Evolutionary conservation across 2,113 vertebrate species (phyloP).

Genomic region (Larimichthys crocea): DNA sequence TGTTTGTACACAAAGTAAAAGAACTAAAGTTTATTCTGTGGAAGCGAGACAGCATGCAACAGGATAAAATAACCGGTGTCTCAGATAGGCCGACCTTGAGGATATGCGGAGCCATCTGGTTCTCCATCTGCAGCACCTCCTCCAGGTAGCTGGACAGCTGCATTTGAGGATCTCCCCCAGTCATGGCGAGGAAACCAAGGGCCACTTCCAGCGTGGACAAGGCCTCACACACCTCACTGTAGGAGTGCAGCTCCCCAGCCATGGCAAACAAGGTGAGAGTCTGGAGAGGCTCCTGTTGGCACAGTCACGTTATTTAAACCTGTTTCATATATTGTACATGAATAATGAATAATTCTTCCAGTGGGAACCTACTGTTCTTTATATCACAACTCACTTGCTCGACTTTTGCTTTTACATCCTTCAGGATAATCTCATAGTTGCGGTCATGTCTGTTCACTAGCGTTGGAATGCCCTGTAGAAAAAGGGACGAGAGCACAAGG

Average conservation of each 20-base stretch:
- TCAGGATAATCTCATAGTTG: conserved; percentile 91
- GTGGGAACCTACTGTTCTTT: not conserved
- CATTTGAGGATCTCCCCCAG: conserved; percentile 86
- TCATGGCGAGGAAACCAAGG: conserved; percentile 92
- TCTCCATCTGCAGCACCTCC: conserved; percentile 89
- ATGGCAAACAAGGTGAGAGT: conserved; percentile 79
- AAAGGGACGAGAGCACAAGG: not conserved
- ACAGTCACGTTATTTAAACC: not conserved
- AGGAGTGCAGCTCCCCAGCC: conserved; percentile 89
- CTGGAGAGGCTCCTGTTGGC: conserved; percentile 86
- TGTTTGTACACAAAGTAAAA: conserved; percentile 12
- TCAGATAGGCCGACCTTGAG: conserved; percentile 85
- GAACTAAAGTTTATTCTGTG: not conserved
- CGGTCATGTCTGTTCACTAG: conserved; percentile 89
- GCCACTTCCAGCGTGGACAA: conserved; percentile 88
- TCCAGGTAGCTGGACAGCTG: conserved; percentile 86
- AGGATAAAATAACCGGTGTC: conserved; percentile 7
- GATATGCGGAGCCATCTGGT: conserved; percentile 85
- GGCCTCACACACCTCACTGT: conserved; percentile 93
- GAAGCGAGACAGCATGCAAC: not conserved
- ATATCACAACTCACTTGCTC: conserved; percentile 84
- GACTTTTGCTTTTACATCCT: conserved; percentile 87
- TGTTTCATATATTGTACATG: not conserved
- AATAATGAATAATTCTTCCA: not conserved
- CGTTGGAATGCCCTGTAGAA: conserved; percentile 91